Evolutionary conservation across 2,113 vertebrate species (phyloP).

Genomic region (Phocoena phocoena): DNA sequence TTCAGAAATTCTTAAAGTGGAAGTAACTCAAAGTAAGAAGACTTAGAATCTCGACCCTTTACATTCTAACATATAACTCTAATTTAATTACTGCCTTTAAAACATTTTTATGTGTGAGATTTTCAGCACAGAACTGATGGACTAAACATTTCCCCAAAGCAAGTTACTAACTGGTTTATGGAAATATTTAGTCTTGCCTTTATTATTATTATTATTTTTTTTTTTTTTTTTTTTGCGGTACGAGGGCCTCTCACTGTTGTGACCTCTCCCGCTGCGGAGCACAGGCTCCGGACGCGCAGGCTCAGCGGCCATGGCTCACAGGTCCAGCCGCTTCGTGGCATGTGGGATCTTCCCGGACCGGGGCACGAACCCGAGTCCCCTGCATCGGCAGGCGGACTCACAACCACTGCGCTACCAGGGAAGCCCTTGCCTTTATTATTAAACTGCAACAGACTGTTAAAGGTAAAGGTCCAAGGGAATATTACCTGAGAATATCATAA

Average conservation of each 20-base stretch:
- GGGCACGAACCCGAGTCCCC: too few species aligned
- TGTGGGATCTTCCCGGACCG: too few species aligned
- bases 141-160: not conserved
- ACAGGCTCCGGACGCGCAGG: too few species aligned
- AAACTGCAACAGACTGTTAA: constrained; percentile 10
- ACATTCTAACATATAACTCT: not conserved
- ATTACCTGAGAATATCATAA: constrained; percentile 96
- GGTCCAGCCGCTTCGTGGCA: too few species aligned
- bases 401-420: too few species aligned
- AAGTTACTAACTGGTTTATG: not conserved
- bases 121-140: not conserved
- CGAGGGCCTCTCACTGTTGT: too few species aligned
- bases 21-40: not conserved
- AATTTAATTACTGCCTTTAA: not conserved
- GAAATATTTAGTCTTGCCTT: constrained; percentile 10
- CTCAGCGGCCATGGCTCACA: too few species aligned
- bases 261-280: too few species aligned
- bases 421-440: not conserved
- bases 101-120: not conserved
- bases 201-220: not conserved
- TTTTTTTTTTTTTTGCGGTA: too few species aligned
- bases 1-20: not conserved
- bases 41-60: not conserved
- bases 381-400: too few species aligned
- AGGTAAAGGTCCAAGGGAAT: constrained; percentile 31